phyloP scores from a whole-genome alignment of 30 jellyfish, hydroid and myxozoan species.

The Aurelia sp. region DNA sequence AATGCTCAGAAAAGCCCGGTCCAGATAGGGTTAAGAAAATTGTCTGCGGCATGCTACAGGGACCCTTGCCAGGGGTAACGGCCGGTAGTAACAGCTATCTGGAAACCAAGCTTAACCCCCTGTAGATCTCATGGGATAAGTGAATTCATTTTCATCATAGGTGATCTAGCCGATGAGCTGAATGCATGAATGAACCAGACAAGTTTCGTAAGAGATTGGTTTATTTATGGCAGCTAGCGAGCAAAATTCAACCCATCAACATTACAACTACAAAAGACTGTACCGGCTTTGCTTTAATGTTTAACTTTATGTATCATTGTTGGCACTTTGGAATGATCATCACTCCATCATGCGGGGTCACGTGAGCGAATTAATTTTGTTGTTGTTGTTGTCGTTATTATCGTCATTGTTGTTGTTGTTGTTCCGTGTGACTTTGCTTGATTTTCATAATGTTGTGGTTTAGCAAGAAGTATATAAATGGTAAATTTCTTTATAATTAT shows the following conservation, averaged over 20 bases:
- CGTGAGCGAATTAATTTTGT: constrained; percentile 32
- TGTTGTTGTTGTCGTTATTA: constrained; percentile 35
- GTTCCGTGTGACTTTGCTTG: constrained; percentile 62
- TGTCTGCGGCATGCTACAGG: too few species aligned
- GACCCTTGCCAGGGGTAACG: too few species aligned
- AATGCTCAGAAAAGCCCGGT: too few species aligned
- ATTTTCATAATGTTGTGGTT: constrained; percentile 62
- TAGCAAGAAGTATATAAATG: constrained; percentile 33
- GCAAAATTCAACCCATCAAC: constrained; percentile 8
- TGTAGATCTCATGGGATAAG: too few species aligned
- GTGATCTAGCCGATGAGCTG: constrained; percentile 78
- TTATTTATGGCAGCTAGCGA: constrained; percentile 52
- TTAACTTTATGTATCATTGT: constrained; percentile 33
- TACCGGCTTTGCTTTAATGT: constrained; percentile 50
- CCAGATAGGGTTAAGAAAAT: too few species aligned
- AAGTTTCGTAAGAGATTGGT: constrained; percentile 53
- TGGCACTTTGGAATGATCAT: constrained; percentile 62
- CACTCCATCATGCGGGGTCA: constrained; percentile 61
- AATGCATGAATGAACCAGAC: constrained; percentile 34
- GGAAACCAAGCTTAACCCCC: too few species aligned
- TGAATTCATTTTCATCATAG: constrained; percentile 10
- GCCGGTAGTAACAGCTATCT: too few species aligned
- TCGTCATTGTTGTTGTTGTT: constrained; percentile 30
- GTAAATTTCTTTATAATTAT: constrained; percentile 31
- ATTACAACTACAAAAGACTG: constrained; percentile 17